Conservation (phyloP, 2,888 invertebrate genomes). For the Orchesellides sinensis region DNA sequence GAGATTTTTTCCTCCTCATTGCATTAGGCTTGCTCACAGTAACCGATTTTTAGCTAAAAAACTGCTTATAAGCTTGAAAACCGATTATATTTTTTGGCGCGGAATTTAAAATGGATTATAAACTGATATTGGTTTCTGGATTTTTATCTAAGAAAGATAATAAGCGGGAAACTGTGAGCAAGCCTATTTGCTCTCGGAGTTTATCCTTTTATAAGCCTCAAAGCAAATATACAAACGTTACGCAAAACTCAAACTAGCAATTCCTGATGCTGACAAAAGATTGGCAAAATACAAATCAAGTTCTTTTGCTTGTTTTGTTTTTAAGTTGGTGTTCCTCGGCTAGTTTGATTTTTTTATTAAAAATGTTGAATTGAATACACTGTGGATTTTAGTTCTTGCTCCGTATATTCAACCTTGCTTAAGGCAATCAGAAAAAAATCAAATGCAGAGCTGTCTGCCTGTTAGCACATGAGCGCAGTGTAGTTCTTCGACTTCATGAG, state of each 20-base stretch:
- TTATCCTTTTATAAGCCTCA: background rate
- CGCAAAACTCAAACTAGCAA: constrained; percentile 1
- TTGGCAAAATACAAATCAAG: constrained; percentile 54
- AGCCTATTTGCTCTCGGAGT: background rate
- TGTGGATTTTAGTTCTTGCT: constrained; percentile 17
- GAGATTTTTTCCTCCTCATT: background rate
- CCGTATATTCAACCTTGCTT: constrained; percentile 30
- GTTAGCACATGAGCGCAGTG: too few species aligned
- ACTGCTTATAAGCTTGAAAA: too few species aligned
- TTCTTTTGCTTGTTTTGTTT: constrained; percentile 35
- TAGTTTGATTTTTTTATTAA: constrained; percentile 25
- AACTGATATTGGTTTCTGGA: too few species aligned
- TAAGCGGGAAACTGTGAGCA: constrained; percentile 5
- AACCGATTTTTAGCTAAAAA: background rate
- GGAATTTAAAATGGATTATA: too few species aligned
- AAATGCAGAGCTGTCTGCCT: constrained; percentile 34
- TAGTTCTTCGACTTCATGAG: constrained; percentile 59
- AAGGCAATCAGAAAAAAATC: constrained; percentile 46
- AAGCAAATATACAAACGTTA: constrained; percentile 33
- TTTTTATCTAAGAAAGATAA: too few species aligned
- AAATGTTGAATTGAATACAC: constrained; percentile 15
- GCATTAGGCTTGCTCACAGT: background rate
- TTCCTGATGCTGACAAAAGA: constrained; percentile 35
- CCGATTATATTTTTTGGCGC: too few species aligned
- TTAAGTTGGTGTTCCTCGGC: constrained; percentile 35